Evolutionary conservation across 1,140 invertebrate species (phyloP).

Genomic region (Hermetia illucens): DNA sequence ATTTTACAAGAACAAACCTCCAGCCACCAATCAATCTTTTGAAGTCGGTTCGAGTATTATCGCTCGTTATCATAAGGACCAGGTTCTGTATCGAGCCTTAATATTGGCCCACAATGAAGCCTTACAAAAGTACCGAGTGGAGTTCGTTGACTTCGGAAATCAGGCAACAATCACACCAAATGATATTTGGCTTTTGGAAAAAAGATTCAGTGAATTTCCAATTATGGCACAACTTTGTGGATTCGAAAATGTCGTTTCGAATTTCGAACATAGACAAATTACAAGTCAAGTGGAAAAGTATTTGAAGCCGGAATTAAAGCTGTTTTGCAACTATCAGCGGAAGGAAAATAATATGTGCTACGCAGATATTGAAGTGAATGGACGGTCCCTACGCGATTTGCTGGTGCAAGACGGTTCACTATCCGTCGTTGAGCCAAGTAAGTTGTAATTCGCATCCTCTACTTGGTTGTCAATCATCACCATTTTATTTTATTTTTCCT

Average conservation of each 20-base stretch:
- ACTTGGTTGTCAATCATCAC: constrained; percentile 1
- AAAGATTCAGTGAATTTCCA: constrained; percentile 47
- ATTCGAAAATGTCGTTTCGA: constrained; percentile 40
- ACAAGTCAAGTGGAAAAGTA: constrained; percentile 41
- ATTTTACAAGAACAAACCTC: constrained; percentile 42
- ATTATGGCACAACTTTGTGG: constrained; percentile 52
- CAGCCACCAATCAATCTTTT: constrained; percentile 28
- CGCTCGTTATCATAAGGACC: constrained; percentile 50
- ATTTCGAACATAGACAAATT: constrained; percentile 34
- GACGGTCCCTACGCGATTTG: constrained; percentile 14
- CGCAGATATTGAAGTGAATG: constrained; percentile 21
- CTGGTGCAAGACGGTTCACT: constrained; percentile 17
- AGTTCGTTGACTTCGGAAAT: constrained; percentile 64
- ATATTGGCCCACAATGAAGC: constrained; percentile 38
- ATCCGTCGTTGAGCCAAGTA: constrained; percentile 17
- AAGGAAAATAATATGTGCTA: constrained; percentile 8
- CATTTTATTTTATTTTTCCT: constrained; percentile 1
- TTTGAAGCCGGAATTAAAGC: constrained; percentile 17
- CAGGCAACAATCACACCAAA: constrained; percentile 37
- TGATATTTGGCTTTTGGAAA: constrained; percentile 51
- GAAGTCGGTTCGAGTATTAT: constrained; percentile 43
- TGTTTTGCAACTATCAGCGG: constrained; percentile 21
- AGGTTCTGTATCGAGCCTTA: constrained; percentile 49
- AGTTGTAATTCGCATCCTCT: not conserved
- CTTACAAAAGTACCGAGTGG: constrained; percentile 41